Percentiles rank a stretch among this genome's conserved stretches.
phyloP scores from a whole-genome alignment of 2,888 invertebrate species.

The Drosophila antonietae region DNA sequence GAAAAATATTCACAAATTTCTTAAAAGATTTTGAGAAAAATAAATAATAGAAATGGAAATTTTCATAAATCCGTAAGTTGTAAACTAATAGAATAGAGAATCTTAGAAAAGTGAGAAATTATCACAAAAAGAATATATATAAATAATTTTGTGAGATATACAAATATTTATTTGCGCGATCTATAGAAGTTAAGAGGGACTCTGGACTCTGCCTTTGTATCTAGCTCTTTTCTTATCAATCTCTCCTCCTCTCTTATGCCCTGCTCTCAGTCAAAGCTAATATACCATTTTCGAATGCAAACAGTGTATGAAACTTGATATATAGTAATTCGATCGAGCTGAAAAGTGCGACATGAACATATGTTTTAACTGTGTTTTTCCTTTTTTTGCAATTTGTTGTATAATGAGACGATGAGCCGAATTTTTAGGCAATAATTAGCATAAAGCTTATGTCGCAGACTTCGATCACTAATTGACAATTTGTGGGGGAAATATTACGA shows the following conservation, averaged over 20 bases:
- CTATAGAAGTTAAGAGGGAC: background rate
- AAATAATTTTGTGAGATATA: too few species aligned
- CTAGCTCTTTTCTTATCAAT: too few species aligned
- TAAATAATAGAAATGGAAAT: too few species aligned
- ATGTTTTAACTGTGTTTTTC: slow-evolving; percentile 62
- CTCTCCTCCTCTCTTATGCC: background rate
- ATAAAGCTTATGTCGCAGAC: slow-evolving; percentile 35
- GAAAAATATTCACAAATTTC: too few species aligned
- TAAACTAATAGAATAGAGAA: too few species aligned
- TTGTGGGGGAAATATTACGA: slow-evolving; percentile 28
- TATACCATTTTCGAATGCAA: slow-evolving; percentile 4
- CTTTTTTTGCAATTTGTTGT: slow-evolving; percentile 19
- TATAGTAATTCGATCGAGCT: slow-evolving; percentile 28
- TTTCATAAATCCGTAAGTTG: too few species aligned
- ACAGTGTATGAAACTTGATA: slow-evolving; percentile 10
- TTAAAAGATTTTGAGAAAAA: too few species aligned
- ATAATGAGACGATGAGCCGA: slow-evolving; percentile 17
- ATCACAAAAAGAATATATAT: too few species aligned
- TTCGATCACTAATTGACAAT: slow-evolving; percentile 50
- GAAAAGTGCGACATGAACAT: slow-evolving; percentile 76
- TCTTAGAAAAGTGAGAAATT: too few species aligned
- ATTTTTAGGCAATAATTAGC: slow-evolving; percentile 49
- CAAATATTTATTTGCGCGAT: too few species aligned
- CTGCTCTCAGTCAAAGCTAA: background rate
- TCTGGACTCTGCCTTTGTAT: too few species aligned